Evolutionary conservation across 2,797 vertebrate genomes (phyloP), one percentile per base, ranked within the genome.

Genomic region (Chaetophractus vellerosus): DNA sequence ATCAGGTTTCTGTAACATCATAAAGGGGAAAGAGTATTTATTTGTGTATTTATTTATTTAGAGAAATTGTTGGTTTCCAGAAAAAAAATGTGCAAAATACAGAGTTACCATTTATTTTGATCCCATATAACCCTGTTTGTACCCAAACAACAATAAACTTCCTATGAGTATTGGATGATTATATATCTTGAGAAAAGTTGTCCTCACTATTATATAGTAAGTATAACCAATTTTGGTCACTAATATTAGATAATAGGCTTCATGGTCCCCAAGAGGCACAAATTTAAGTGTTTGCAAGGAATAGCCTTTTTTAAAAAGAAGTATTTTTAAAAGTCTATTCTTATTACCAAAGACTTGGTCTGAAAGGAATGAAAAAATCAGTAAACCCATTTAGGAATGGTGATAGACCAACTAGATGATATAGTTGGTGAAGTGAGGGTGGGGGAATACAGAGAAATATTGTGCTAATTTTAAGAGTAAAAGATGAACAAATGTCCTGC

Each of bases 291-390:
- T 93, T 91, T 23, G 14, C 24, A 33, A 89, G 24, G 14, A 79
- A 75, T 45, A 19, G 75, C 12, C 7, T 84, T 92, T 94, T 41
- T 59, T 31, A 92, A 45, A 24, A 64, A 79, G 23, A 80, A 64
- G 92, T 63, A 92, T 86, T 86, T 86, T 95, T 45, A 86, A 79
- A 82, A 83, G 26, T 63, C 45, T 84, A 76, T 92, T 90, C 26
- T 90, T 87, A 94, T 74, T 31, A 68, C n/a, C 33, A 75, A 92
- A 50, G 14, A 69, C 18, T 55, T 68, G 81, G 19, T 82, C 50
- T 79, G 55, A 74, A 74, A 81, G 33, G 23, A 92, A 28, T n/a
- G 16, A 61, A 66, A 76, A 90, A 94, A 87, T 90, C 52, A 87
- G 64, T 83, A 92, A 63, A 28, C 28, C 23, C 28, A 66, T 59